Conservation (phyloP, 2,797 vertebrate species). For the Fratercula arctica region DNA sequence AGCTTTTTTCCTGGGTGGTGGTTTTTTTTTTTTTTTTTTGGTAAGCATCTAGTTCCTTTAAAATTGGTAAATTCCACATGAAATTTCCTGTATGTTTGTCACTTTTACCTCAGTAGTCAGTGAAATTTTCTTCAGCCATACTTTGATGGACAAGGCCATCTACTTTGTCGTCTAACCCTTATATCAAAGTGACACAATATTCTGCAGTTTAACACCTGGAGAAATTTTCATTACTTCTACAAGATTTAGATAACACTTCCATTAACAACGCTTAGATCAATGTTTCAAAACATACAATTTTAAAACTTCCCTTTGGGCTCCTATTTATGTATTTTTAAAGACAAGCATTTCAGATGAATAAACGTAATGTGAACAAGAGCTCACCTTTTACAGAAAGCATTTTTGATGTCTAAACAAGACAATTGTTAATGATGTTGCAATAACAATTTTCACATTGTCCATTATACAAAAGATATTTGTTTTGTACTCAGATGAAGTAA, state of each 20-base stretch:
- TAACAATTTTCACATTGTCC: not conserved
- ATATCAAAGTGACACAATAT: slow-evolving; percentile 69
- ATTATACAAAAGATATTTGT: not conserved
- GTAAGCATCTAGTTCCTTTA: not conserved
- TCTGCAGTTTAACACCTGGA: slow-evolving; percentile 58
- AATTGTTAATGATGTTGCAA: not conserved
- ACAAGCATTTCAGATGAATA: not conserved
- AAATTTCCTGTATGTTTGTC: slow-evolving; percentile 24
- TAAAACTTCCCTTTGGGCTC: not conserved
- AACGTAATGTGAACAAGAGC: not conserved
- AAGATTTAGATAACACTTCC: slow-evolving; percentile 72
- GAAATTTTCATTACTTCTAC: slow-evolving; percentile 72
- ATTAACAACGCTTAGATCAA: slow-evolving; percentile 65
- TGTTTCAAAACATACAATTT: slow-evolving; percentile 41
- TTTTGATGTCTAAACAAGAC: not conserved
- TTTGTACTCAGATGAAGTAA: not conserved
- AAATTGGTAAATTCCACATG: slow-evolving; percentile 1
- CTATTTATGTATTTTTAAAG: not conserved
- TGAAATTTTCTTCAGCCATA: slow-evolving; percentile 35
- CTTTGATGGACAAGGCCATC: slow-evolving; percentile 72
- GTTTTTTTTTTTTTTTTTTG: not conserved
- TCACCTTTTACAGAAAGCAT: not conserved
- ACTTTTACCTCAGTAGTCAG: slow-evolving; percentile 3
- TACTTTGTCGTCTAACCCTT: slow-evolving; percentile 53
- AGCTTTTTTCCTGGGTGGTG: not conserved